Percentiles rank a stretch among this genome's conserved stretches.
Evolutionary conservation across 2,113 vertebrate genomes (phyloP).

Genomic region (Archilochus colubris): DNA sequence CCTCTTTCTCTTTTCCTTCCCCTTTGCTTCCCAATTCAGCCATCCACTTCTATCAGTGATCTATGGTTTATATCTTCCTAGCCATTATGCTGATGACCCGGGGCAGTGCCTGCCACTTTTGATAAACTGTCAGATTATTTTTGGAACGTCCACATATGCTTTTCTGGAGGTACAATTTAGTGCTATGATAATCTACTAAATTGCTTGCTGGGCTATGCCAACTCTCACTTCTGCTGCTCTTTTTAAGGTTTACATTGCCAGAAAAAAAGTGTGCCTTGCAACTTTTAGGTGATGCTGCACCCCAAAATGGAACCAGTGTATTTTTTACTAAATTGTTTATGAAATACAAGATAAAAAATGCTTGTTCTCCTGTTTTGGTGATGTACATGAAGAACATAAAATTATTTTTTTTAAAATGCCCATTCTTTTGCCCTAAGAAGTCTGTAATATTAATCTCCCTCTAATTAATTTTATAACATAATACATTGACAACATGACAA

Average conservation of each 20-base stretch:
- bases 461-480: neutral
- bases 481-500: neutral
- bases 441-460: neutral
- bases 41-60: neutral
- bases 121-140: constrained; percentile 64
- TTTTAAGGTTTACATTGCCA: constrained; percentile 1
- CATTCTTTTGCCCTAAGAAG: neutral
- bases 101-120: constrained; percentile 35
- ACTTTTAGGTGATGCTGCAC: neutral
- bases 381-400: neutral
- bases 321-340: neutral
- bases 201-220: constrained; percentile 30
- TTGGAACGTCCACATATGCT: constrained; percentile 32
- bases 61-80: neutral
- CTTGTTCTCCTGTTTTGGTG: neutral
- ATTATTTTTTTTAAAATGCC: neutral
- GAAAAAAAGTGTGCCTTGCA: neutral
- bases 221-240: constrained; percentile 18
- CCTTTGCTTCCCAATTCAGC: neutral
- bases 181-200: constrained; percentile 49
- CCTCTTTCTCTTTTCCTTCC: neutral
- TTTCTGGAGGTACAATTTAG: constrained; percentile 54
- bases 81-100: constrained; percentile 23
- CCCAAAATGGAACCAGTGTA: neutral
- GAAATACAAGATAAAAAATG: neutral